Percentiles rank a stretch among this genome's conserved stretches.
Evolutionary conservation across 2,113 vertebrate genomes (phyloP).

Genomic region (Notothenia rossii): DNA sequence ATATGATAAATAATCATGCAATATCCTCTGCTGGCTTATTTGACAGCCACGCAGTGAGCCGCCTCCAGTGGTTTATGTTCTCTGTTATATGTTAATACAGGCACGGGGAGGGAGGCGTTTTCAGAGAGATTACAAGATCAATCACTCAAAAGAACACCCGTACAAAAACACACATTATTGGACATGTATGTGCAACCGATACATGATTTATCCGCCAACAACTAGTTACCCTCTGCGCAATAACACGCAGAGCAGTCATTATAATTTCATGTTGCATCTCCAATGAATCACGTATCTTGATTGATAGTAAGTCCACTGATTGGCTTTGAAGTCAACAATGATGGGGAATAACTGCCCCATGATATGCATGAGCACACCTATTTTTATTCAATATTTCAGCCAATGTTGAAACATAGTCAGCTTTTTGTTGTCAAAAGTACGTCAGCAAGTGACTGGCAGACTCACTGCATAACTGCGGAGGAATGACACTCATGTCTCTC

Average conservation of each 20-base stretch:
- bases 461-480: neutral
- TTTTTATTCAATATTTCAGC: neutral
- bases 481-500: neutral
- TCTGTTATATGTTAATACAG: constrained; percentile 28
- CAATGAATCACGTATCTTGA: neutral
- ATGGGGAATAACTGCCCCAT: constrained; percentile 10
- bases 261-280: constrained; percentile 26
- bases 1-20: neutral
- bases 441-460: neutral
- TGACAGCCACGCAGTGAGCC: neutral
- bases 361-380: constrained; percentile 15
- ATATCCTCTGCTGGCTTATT: neutral
- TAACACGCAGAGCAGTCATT: constrained; percentile 23
- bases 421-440: neutral
- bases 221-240: constrained; percentile 20
- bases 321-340: neutral
- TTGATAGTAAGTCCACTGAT: constrained; percentile 5
- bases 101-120: neutral
- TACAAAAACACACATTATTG: constrained; percentile 16
- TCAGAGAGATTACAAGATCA: constrained; percentile 26
- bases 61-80: constrained; percentile 9
- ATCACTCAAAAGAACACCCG: neutral
- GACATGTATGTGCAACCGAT: neutral
- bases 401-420: neutral
- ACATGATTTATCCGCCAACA: constrained; percentile 48